These are phyloP conservation scores for Semaprochilodus insignis DNA, from an alignment of 2,797 vertebrate genomes.

Conservation along the genomic window DNA sequence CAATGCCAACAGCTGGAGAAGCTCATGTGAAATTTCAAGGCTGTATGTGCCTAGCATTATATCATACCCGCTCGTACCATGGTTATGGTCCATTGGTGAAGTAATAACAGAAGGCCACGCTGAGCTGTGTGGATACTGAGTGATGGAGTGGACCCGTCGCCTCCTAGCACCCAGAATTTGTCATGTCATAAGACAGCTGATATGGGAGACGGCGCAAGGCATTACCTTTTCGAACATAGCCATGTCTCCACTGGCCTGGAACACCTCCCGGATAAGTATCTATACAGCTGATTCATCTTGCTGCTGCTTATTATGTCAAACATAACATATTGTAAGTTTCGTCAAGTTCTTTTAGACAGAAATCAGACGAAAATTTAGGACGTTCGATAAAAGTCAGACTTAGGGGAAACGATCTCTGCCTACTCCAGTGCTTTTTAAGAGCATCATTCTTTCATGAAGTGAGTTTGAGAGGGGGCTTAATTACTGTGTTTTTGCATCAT, in stretches of 20 bases:
- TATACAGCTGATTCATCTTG: not conserved
- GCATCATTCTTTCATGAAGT: slow-evolving; percentile 40
- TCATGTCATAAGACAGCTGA: slow-evolving; percentile 19
- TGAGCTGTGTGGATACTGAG: slow-evolving; percentile 28
- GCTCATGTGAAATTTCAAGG: slow-evolving; percentile 13
- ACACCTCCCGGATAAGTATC: not conserved
- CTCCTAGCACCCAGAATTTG: slow-evolving; percentile 24
- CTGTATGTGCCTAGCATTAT: slow-evolving; percentile 3
- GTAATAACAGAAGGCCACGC: slow-evolving; percentile 30
- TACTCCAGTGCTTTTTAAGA: not conserved
- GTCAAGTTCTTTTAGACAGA: not conserved
- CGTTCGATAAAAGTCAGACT: not conserved
- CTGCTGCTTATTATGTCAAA: not conserved
- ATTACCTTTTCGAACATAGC: slow-evolving; percentile 12
- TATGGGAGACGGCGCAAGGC: slow-evolving; percentile 8
- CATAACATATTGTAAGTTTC: not conserved
- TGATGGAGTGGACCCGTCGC: slow-evolving; percentile 44
- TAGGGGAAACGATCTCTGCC: not conserved
- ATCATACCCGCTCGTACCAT: slow-evolving; percentile 14
- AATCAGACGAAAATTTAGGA: slow-evolving; percentile 5
- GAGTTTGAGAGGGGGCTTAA: slow-evolving; percentile 50
- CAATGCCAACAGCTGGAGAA: not conserved
- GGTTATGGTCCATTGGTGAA: slow-evolving; percentile 29
- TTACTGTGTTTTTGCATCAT: slow-evolving; percentile 38
- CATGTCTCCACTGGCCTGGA: slow-evolving; percentile 19